A percentile compares a stretch with the other conserved stretches of the same genome.
These are phyloP conservation scores for Lonchura striata DNA, from an alignment of 2,113 vertebrate species.

Conservation along the genomic window DNA sequence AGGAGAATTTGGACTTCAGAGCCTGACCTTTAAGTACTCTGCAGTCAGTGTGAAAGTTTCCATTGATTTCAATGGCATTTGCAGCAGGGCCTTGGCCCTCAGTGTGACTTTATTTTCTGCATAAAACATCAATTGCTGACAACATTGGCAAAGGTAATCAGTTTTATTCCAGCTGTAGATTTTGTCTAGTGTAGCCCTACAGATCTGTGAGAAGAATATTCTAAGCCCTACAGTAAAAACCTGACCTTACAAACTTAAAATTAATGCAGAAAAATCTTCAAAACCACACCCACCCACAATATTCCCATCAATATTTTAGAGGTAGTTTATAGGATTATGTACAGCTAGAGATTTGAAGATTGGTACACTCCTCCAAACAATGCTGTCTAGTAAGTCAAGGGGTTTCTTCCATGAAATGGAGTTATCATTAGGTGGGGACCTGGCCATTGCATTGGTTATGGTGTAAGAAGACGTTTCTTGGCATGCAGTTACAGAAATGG, in stretches of 20 bases:
- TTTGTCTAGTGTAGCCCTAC: neutral
- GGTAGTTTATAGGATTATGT: neutral
- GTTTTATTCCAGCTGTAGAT: neutral
- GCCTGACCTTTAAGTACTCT: neutral
- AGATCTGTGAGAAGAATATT: neutral
- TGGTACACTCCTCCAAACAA: neutral
- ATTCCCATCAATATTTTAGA: neutral
- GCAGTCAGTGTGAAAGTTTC: neutral
- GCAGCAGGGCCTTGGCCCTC: neutral
- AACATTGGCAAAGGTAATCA: neutral
- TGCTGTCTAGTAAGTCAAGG: neutral
- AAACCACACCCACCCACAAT: neutral
- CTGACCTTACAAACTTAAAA: neutral
- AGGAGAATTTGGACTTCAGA: neutral
- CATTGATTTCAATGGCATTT: slow-evolving; percentile 20
- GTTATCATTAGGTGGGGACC: neutral
- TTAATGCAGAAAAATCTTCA: neutral
- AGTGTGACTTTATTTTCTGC: neutral
- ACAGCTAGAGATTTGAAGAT: neutral
- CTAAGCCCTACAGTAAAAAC: neutral
- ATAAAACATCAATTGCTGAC: neutral
- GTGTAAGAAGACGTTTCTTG: neutral
- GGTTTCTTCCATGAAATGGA: neutral
- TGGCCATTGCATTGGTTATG: neutral
- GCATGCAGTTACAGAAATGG: neutral